A percentile compares a stretch with the other conserved stretches of the same genome.
Evolutionary conservation across 2,113 vertebrate genomes (phyloP).

Genomic region (Saguinus midas): DNA sequence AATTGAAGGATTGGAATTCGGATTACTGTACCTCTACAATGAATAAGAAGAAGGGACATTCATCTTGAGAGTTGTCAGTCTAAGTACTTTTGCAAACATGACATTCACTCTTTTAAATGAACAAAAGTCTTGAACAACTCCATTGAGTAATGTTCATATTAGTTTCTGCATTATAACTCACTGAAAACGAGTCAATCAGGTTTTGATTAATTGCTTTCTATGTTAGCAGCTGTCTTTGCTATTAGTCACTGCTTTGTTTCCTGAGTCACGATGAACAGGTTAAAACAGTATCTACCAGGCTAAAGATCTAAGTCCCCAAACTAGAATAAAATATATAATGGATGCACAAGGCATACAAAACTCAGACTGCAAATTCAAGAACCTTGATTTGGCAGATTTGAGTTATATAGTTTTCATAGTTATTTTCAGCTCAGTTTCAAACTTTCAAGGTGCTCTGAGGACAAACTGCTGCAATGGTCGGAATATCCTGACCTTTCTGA

Average conservation of each 20-base stretch:
- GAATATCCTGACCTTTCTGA: background rate
- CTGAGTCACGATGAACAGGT: background rate
- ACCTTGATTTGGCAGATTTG: background rate
- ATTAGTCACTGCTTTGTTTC: background rate
- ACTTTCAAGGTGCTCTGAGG: background rate
- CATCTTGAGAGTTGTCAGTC: background rate
- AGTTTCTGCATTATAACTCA: background rate
- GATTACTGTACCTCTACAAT: background rate
- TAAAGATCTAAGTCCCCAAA: background rate
- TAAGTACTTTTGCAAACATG: background rate
- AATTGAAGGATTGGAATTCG: background rate
- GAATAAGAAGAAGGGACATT: background rate
- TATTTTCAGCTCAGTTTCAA: background rate
- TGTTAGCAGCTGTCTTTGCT: background rate
- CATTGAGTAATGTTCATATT: background rate
- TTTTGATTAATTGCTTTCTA: background rate
- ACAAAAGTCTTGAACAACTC: background rate
- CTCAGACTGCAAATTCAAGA: background rate
- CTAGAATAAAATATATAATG: constrained; percentile 7
- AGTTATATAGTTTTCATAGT: background rate
- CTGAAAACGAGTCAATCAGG: background rate
- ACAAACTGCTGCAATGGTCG: background rate
- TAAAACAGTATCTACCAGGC: background rate
- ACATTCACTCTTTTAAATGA: background rate
- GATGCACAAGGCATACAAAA: background rate